Conservation (phyloP, 2,888 invertebrate genomes). For the Scaptomyza caliginosa region DNA sequence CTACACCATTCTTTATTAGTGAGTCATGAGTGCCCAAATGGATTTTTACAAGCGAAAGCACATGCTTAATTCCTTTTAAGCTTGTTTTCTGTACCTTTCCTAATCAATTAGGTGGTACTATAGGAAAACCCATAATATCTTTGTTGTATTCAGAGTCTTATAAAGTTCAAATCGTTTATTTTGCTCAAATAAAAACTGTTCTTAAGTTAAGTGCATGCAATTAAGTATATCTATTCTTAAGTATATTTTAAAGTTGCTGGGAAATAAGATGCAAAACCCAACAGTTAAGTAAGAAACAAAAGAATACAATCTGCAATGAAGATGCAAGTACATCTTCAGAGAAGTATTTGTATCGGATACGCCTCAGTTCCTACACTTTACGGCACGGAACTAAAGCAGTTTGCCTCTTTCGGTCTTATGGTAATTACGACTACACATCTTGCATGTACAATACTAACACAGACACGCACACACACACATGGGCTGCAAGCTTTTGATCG, state of each 20-base stretch:
- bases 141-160: too few relatives aligned
- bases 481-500: slow-evolving; percentile 31
- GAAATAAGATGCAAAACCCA: background rate
- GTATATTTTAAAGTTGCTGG: background rate
- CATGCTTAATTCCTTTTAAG: background rate
- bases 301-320: slow-evolving; percentile 10
- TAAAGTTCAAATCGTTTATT: too few relatives aligned
- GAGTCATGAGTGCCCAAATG: slow-evolving; percentile 14
- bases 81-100: background rate
- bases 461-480: slow-evolving; percentile 18
- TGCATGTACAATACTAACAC: slow-evolving; percentile 2
- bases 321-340: slow-evolving; percentile 15
- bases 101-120: too few relatives aligned
- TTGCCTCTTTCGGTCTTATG: slow-evolving; percentile 45
- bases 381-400: slow-evolving; percentile 54
- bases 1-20: slow-evolving; percentile 1
- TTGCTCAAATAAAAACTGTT: background rate
- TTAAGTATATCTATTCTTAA: background rate
- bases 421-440: slow-evolving; percentile 29
- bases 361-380: slow-evolving; percentile 52
- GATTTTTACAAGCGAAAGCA: background rate
- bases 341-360: slow-evolving; percentile 16
- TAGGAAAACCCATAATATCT: too few relatives aligned
- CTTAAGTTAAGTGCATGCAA: background rate
- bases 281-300: background rate